Conservation (phyloP, 2,113 vertebrate genomes). For the Callorhinus ursinus region DNA sequence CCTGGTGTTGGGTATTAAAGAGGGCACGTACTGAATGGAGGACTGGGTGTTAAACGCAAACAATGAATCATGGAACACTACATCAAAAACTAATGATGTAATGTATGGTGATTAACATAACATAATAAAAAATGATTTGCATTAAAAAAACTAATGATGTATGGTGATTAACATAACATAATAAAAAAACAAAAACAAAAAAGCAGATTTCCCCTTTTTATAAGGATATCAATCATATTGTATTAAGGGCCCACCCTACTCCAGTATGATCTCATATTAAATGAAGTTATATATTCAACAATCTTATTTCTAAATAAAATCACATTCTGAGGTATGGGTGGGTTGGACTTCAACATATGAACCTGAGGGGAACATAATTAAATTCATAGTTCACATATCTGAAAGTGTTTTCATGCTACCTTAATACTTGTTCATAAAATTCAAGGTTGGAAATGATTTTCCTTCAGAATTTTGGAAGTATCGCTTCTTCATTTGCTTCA, state of each 20-base stretch:
- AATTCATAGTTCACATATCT: background rate
- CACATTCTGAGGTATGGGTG: background rate
- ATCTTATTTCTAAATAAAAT: background rate
- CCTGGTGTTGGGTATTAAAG: too few species aligned
- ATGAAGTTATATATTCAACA: background rate
- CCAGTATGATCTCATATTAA: background rate
- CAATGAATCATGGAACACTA: too few species aligned
- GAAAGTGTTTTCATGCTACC: background rate
- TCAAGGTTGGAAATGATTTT: slow-evolving; percentile 27
- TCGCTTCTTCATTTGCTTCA: background rate
- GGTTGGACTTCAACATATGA: background rate
- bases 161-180: too few species aligned
- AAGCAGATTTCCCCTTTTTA: background rate
- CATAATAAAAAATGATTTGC: too few species aligned
- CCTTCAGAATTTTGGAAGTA: slow-evolving; percentile 19
- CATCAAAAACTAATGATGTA: too few species aligned
- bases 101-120: too few species aligned
- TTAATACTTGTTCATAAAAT: slow-evolving; percentile 12
- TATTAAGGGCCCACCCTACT: background rate
- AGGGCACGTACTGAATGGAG: too few species aligned
- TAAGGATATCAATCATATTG: background rate
- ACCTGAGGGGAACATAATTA: background rate
- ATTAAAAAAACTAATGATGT: too few species aligned
- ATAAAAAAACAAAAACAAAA: too few species aligned
- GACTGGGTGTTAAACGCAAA: too few species aligned